Conservation (phyloP, 2,113 vertebrate species). For the Ceyx cyanopectus region DNA sequence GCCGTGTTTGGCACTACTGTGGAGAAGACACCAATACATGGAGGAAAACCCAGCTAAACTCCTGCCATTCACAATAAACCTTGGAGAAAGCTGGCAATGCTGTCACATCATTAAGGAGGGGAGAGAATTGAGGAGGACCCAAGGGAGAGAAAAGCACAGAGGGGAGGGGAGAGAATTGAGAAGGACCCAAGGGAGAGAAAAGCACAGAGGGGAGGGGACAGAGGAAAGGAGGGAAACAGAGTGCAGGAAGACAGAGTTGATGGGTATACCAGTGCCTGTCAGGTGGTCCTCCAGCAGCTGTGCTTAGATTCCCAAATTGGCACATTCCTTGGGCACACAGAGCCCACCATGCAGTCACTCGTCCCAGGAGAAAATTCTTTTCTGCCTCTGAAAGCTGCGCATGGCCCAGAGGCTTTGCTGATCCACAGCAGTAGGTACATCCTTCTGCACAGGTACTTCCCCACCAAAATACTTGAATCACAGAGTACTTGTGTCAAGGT, state of each 20-base stretch:
- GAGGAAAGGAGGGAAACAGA: neutral
- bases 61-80: neutral
- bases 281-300: neutral
- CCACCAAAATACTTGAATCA: neutral
- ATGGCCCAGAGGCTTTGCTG: neutral
- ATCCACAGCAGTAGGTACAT: neutral
- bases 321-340: neutral
- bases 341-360: neutral
- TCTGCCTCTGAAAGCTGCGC: neutral
- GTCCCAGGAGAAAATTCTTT: neutral
- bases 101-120: neutral
- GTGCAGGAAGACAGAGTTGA: neutral
- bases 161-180: neutral
- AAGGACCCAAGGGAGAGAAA: neutral
- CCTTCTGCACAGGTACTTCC: neutral
- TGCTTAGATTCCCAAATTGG: neutral
- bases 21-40: neutral
- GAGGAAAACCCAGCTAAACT: neutral
- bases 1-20: fast-evolving
- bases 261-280: neutral
- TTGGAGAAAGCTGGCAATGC: neutral
- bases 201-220: neutral
- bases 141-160: neutral
- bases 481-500: neutral
- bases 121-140: neutral